These are phyloP conservation scores for Idaea dimidiata DNA, from an alignment of 2,888 invertebrate species.

Conservation along the genomic window DNA sequence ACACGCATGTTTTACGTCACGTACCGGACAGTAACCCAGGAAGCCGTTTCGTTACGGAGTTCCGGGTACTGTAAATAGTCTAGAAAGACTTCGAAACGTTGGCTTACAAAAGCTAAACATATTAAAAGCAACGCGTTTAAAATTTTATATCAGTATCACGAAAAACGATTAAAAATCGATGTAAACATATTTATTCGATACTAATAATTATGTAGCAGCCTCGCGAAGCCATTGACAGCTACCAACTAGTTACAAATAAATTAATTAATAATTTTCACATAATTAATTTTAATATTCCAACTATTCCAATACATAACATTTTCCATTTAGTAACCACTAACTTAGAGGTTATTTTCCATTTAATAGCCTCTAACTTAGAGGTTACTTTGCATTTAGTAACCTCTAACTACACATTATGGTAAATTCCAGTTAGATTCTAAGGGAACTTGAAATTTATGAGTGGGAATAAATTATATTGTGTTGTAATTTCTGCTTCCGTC, in stretches of 20 bases:
- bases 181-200: too few species aligned
- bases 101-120: too few species aligned
- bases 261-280: neutral
- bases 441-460: neutral
- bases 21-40: neutral
- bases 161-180: too few species aligned
- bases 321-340: neutral
- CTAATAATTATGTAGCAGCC: too few species aligned
- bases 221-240: too few species aligned
- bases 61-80: too few species aligned
- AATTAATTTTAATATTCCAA: neutral
- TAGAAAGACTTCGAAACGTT: too few species aligned
- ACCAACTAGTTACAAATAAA: neutral
- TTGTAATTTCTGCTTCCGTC: neutral
- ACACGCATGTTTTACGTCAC: neutral
- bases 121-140: too few species aligned
- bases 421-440: neutral
- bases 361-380: too few species aligned
- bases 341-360: neutral
- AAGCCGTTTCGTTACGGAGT: neutral
- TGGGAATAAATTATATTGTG: neutral
- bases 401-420: neutral
- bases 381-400: neutral
- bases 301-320: neutral
- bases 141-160: too few species aligned